A percentile compares a stretch with the other conserved stretches of the same genome.
Evolutionary conservation across 1,140 invertebrate genomes (phyloP).

Genomic region (Rhizoglyphus robini): DNA sequence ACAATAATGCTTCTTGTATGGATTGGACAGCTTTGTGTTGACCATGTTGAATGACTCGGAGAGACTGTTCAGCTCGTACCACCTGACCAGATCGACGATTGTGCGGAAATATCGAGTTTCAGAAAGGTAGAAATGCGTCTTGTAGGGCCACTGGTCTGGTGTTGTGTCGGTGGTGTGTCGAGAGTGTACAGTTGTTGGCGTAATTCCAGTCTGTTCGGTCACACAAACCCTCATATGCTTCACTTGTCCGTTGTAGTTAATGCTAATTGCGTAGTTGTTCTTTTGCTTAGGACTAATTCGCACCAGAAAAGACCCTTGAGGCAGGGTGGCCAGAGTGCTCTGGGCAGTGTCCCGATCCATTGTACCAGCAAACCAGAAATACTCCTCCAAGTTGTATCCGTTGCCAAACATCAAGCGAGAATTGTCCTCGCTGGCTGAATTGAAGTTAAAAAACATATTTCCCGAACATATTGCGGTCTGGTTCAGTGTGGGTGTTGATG

Average conservation of each 20-base stretch:
- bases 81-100: conserved; percentile 70
- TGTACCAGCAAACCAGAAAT: conserved; percentile 31
- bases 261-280: conserved; percentile 58
- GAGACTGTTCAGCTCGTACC: conserved; percentile 73
- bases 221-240: conserved; percentile 78
- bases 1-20: conserved; percentile 31
- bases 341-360: conserved; percentile 54
- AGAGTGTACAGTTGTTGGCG: conserved; percentile 2
- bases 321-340: conserved; percentile 55
- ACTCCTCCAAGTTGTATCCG: conserved; percentile 30
- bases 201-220: conserved; percentile 32
- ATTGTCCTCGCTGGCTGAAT: not conserved
- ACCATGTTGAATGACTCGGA: conserved; percentile 66
- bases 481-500: conserved; percentile 8
- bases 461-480: not conserved
- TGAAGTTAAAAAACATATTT: not conserved
- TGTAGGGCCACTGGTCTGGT: not conserved
- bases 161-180: not conserved
- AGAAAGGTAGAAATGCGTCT: conserved; percentile 54
- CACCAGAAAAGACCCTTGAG: conserved; percentile 75
- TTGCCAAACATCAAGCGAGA: not conserved
- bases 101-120: conserved; percentile 77
- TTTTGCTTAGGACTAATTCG: conserved; percentile 51
- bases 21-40: conserved; percentile 33
- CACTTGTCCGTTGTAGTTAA: conserved; percentile 58